Conservation (phyloP, 2,113 vertebrate species). For the Noctilio leporinus region DNA sequence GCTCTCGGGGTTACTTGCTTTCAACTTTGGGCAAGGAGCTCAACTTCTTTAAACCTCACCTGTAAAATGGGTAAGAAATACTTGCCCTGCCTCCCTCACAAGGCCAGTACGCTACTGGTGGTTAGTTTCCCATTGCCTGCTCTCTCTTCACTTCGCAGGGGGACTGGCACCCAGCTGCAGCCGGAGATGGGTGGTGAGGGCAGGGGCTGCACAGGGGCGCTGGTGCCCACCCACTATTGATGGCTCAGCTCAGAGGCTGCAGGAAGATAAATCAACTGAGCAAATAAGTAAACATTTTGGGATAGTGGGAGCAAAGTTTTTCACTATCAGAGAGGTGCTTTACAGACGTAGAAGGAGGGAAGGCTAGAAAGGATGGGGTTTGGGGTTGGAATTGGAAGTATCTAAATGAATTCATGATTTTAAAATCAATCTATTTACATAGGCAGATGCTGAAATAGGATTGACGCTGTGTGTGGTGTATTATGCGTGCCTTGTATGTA, state of each 20-base stretch:
- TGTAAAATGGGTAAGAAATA: not conserved
- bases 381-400: not conserved
- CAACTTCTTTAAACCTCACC: not conserved
- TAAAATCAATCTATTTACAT: not conserved
- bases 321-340: not conserved
- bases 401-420: not conserved
- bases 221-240: not conserved
- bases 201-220: fast-evolving
- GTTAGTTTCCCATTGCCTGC: not conserved
- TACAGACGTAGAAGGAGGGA: not conserved
- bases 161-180: not conserved
- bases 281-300: not conserved
- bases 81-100: not conserved
- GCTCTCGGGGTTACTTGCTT: not conserved
- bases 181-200: not conserved
- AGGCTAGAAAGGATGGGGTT: not conserved
- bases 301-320: not conserved
- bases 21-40: not conserved
- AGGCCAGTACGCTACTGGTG: not conserved
- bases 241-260: not conserved
- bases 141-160: not conserved
- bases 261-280: not conserved
- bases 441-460: not conserved
- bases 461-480: not conserved
- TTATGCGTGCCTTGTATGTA: not conserved